Conservation (phyloP, 2,888 invertebrate species). For the Deilephila elpenor region DNA sequence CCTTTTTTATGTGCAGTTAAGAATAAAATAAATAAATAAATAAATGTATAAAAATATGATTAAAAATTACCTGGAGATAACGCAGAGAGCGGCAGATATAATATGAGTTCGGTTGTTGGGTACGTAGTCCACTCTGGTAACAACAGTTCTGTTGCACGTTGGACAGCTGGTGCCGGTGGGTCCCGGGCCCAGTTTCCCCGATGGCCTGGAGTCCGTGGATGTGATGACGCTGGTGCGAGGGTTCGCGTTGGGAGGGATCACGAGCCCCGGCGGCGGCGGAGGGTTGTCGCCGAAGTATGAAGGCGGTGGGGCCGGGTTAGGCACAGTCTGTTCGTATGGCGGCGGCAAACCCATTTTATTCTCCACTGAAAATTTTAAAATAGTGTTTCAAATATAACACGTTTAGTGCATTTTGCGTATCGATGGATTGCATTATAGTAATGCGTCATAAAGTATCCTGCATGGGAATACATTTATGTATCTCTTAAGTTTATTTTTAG, state of each 20-base stretch:
- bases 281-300: conserved; percentile 76
- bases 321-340: conserved; percentile 70
- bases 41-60: no score
- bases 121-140: conserved; percentile 75
- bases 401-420: neutral
- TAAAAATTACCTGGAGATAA: conserved; percentile 70
- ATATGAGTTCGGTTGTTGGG: conserved; percentile 78
- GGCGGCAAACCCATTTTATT: conserved; percentile 81
- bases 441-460: no score
- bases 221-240: conserved; percentile 73
- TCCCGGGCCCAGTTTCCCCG: conserved; percentile 70
- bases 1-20: no score
- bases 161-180: conserved; percentile 73
- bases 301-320: conserved; percentile 74
- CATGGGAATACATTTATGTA: no score
- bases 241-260: conserved; percentile 53
- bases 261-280: conserved; percentile 66
- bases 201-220: conserved; percentile 44
- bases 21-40: no score
- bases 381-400: neutral
- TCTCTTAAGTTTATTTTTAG: no score
- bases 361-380: conserved; percentile 64
- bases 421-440: no score
- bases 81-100: conserved; percentile 74
- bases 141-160: conserved; percentile 71